Base-by-base conservation (phyloP, 2,113 vertebrate genomes). In the Pollachius pollachius region DNA sequence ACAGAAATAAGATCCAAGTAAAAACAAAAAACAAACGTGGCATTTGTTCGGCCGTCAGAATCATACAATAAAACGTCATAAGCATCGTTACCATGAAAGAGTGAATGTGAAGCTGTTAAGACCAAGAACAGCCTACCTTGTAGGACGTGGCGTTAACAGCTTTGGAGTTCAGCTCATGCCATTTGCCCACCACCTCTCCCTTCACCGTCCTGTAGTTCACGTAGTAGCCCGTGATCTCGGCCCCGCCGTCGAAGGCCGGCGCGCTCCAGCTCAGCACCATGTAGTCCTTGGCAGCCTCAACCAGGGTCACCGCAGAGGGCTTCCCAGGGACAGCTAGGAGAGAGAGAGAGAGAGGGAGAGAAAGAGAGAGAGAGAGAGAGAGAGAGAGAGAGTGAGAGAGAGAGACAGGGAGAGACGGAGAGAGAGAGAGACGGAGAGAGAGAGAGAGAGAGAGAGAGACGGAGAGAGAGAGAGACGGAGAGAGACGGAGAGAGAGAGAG, bases 81-180 rank as follows among this genome's bases (percentile, higher is more conserved):
- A 18, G 19, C 60, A 62, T 62, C n/a, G 8, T 62, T 4, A 2
- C 37, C 60, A 1, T 48, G 41, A 13, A 9, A 48, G 41, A 9
- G 41, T 48, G 41, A 9, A 48, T 48, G 41, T 9, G 9, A 11
- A 41, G 37, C 6, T 48, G 12, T 48, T 1, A 48, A 48, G 41
- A 48, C 41, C 8, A 58, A 64, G n/a, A 30, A n/a, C 30, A 70
- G 19, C 85, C 85, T 83, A 97, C 97, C 92, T 96, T 96, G 84
- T 95, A 99, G 13, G 94, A 91, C 71, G 93, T 92, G 12, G 93
- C 90, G 21, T 90, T 94, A 65, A 98, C 8, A 3, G 95, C 91
- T 85, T 97, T 92, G 65, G 91, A 74, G 85, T 99, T 96, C 86
- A 95, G 90, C 86, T 99, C 97, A 70, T 92, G 94, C 97, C 97